A percentile compares a stretch with the other conserved stretches of the same genome.
phyloP scores from a whole-genome alignment of 1,140 invertebrate species.

The Sinonovacula constricta region DNA sequence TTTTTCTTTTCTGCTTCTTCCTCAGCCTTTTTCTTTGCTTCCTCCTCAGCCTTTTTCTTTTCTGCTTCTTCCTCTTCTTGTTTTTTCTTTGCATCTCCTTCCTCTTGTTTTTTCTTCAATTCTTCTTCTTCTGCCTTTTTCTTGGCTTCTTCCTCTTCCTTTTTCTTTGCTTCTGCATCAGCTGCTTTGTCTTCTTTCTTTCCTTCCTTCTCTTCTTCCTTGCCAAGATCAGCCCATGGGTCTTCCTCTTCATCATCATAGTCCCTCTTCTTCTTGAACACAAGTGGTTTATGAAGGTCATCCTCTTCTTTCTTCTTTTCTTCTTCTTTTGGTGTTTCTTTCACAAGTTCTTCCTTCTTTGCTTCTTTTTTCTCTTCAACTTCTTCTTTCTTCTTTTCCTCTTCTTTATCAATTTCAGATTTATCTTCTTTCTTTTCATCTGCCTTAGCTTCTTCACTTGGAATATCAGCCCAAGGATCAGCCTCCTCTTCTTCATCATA shows the following conservation, averaged over 20 bases:
- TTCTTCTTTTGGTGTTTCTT: constrained; percentile 28
- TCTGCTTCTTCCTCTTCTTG: constrained; percentile 4
- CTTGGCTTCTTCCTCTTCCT: constrained; percentile 10
- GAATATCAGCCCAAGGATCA: constrained; percentile 25
- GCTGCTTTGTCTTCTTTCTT: not conserved
- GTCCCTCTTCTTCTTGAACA: constrained; percentile 32
- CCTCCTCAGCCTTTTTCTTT: constrained; percentile 6
- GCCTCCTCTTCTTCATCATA: constrained; percentile 43
- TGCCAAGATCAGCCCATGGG: not conserved
- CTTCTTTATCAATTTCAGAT: constrained; percentile 37
- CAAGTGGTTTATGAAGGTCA: constrained; percentile 33
- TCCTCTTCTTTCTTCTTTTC: constrained; percentile 41
- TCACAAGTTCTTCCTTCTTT: constrained; percentile 32
- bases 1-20: constrained; percentile 1
- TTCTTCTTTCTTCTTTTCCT: constrained; percentile 25
- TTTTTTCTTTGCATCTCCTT: not conserved
- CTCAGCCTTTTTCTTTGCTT: not conserved
- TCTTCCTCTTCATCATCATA: constrained; percentile 22
- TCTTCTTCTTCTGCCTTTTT: not conserved
- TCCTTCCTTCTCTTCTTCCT: constrained; percentile 6
- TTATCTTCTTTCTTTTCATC: constrained; percentile 28
- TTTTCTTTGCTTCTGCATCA: not conserved
- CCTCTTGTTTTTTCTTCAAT: not conserved
- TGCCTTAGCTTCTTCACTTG: constrained; percentile 23
- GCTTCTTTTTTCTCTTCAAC: constrained; percentile 42